Conservation (phyloP, 2,888 invertebrate genomes). For the Drosophila affinis region DNA sequence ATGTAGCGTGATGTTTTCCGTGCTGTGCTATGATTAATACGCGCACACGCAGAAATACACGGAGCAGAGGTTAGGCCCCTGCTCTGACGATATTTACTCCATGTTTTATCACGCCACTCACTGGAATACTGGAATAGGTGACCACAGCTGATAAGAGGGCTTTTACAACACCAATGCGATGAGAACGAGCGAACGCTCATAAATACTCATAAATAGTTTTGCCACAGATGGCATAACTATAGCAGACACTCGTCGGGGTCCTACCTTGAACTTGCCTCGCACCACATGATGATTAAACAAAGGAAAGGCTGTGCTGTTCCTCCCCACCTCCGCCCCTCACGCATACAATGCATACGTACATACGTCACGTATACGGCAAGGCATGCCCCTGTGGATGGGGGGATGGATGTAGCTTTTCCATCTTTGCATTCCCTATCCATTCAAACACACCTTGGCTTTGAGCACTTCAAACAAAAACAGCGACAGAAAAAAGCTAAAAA, state of each 20-base stretch:
- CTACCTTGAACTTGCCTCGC: neutral
- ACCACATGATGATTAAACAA: neutral
- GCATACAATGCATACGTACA: neutral
- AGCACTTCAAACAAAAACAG: conserved; percentile 4
- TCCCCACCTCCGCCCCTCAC: neutral
- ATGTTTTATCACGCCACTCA: conserved; percentile 46
- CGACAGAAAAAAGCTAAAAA: conserved; percentile 22
- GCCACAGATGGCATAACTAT: neutral
- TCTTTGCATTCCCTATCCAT: neutral
- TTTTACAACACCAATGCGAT: conserved; percentile 16
- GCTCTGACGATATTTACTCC: neutral
- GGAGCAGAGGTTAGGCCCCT: neutral
- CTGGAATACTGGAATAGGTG: neutral
- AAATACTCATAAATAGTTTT: conserved; percentile 39
- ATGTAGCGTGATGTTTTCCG: conserved; percentile 68
- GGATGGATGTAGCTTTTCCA: neutral
- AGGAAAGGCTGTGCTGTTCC: neutral
- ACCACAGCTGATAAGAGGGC: conserved; percentile 30
- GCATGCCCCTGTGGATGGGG: neutral
- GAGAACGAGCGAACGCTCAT: conserved; percentile 27
- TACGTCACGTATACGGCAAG: no score
- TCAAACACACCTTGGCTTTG: conserved; percentile 45
- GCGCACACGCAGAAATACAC: conserved; percentile 2
- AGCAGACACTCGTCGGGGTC: neutral
- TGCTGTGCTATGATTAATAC: conserved; percentile 47